Base-by-base conservation (phyloP, 1,140 invertebrate species). In the Ruditapes philippinarum region DNA sequence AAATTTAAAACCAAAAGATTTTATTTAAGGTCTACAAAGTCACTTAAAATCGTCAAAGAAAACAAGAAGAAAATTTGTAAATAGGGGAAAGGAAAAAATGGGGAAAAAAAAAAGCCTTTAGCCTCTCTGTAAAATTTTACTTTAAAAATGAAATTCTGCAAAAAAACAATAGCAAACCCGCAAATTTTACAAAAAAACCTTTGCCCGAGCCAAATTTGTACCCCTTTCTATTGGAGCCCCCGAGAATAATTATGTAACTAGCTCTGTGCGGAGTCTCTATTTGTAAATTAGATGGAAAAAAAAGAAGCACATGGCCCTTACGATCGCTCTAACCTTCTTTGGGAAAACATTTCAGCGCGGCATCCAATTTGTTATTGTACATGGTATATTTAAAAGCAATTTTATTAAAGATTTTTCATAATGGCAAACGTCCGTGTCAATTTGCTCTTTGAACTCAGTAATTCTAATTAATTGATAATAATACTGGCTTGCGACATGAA, bases 381-480 rank as follows among this genome's bases (percentile, higher is more conserved):
- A 36, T 38, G 4, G 65, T 70, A 70, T 70, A 40, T 40, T n/a
- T 25, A 62, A 62, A 12, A 25, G 7, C 36, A 70, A 38, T 70
- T 19, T 70, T 70, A 38, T 25, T 36, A 25, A 40, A 70, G 65
- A 40, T 70, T 70, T n/a, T 70, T 70, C 33, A 40, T 38, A 70
- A 70, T 40, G 17, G 33, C 65, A 70, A 38, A 4, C 33, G 65
- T 33, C n/a, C 74, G 31, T 78, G 74, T 49, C 49, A 78, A 0
- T 22, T 7, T 78, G 74, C 25, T 49, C 74, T 78, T 78, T 78
- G 45, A 78, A 78, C 74, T 31, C 31, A 25, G 45, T n/a, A 33
- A 11, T 54, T 17, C 74, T 57, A 78, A 78, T 54, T 78, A 78
- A 78, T 78, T 78, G 74, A 11, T n/a, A 33, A 78, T 51, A 54